Conservation (phyloP, 2,888 invertebrate genomes). For the Anoncus sp. region DNA sequence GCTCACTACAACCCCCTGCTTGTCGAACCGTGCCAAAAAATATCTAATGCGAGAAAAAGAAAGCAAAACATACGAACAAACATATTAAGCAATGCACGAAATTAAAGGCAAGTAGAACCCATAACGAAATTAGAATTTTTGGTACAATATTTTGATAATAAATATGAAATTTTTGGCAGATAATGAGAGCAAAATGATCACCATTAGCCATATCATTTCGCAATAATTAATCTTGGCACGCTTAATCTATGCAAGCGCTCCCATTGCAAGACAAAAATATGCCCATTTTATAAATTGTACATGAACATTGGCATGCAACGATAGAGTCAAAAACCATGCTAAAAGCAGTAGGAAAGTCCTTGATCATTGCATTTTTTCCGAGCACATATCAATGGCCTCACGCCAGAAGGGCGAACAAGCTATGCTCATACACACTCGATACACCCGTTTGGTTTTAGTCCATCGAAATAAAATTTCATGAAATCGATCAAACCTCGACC, state of each 20-base stretch:
- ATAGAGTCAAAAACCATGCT: conserved; percentile 6
- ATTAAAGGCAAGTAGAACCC: conserved; percentile 17
- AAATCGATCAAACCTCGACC: conserved; percentile 47
- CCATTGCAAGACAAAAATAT: too few relatives aligned
- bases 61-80: conserved; percentile 34
- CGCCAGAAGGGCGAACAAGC: too few relatives aligned
- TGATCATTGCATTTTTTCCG: background rate
- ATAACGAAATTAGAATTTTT: conserved; percentile 15
- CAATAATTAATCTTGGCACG: background rate
- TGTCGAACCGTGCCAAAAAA: conserved; percentile 38
- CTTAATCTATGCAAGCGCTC: conserved; percentile 8
- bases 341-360: background rate
- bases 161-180: conserved; percentile 9
- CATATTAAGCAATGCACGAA: conserved; percentile 7
- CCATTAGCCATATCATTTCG: conserved; percentile 10
- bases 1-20: conserved; percentile 32
- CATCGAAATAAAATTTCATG: too few relatives aligned
- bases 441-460: too few relatives aligned
- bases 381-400: too few relatives aligned
- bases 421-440: too few relatives aligned
- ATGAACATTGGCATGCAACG: conserved; percentile 22
- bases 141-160: conserved; percentile 7
- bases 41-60: conserved; percentile 18
- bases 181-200: conserved; percentile 3
- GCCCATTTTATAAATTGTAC: too few relatives aligned